Percentiles rank a stretch among this genome's conserved stretches.
Conservation (phyloP, 1,140 invertebrate genomes). For the Ips typographus region DNA sequence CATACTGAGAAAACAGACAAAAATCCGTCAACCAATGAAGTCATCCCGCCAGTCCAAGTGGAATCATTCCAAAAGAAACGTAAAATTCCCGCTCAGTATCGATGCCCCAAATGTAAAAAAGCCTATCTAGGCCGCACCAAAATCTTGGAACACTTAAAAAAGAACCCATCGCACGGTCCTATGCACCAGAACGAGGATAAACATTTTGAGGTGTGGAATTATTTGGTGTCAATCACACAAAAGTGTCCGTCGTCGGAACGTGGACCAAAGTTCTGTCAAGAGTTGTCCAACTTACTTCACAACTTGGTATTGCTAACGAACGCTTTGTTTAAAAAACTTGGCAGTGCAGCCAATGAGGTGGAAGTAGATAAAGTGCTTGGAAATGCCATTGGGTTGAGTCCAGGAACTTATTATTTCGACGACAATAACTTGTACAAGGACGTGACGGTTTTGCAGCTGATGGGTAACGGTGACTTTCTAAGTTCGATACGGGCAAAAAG, state of each 20-base stretch:
- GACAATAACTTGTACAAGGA: slow-evolving; percentile 48
- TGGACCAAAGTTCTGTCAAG: slow-evolving; percentile 48
- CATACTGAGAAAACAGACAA: slow-evolving; percentile 28
- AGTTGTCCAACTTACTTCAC: slow-evolving; percentile 45
- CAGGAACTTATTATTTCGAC: slow-evolving; percentile 47
- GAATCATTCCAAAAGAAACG: slow-evolving; percentile 49
- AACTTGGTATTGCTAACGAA: slow-evolving; percentile 44
- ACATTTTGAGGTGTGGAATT: slow-evolving; percentile 48
- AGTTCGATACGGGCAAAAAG: slow-evolving; percentile 31
- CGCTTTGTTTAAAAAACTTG: slow-evolving; percentile 45
- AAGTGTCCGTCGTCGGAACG: slow-evolving; percentile 41
- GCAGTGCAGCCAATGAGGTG: slow-evolving; percentile 39
- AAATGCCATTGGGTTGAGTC: slow-evolving; percentile 40
- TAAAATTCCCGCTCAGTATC: slow-evolving; percentile 58
- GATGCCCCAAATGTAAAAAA: slow-evolving; percentile 61
- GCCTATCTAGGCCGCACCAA: slow-evolving; percentile 58
- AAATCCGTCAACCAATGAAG: neutral
- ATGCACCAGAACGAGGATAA: slow-evolving; percentile 36
- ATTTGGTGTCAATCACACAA: slow-evolving; percentile 44
- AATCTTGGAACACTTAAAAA: slow-evolving; percentile 64
- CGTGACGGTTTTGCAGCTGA: slow-evolving; percentile 41
- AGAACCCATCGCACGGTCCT: slow-evolving; percentile 64
- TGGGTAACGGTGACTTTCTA: slow-evolving; percentile 41
- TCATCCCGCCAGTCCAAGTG: no score
- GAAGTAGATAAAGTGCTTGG: slow-evolving; percentile 42